Conservation (phyloP, 2,797 vertebrate species). For the Enteromius treurensis region DNA sequence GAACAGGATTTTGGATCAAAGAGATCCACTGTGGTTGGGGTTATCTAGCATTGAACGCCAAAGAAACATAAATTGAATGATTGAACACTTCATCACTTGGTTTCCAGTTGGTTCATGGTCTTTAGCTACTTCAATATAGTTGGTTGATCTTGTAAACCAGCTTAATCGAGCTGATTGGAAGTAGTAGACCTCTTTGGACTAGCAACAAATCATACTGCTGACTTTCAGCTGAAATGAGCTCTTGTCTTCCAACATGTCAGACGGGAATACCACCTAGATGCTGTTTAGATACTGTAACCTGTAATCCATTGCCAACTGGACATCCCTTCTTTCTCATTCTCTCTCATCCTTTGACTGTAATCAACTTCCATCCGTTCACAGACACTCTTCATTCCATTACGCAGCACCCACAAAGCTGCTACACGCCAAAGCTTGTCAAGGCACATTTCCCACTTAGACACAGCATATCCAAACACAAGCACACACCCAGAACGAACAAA, state of each 20-base stretch:
- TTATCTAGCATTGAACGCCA: not conserved
- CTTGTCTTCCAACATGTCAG: not conserved
- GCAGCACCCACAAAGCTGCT: not conserved
- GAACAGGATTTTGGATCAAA: not conserved
- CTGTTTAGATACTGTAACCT: conserved; percentile 4
- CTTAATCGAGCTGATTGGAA: not conserved
- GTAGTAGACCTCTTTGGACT: not conserved
- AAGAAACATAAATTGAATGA: not conserved
- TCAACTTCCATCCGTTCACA: not conserved
- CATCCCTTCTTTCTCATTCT: not conserved
- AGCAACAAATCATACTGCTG: not conserved
- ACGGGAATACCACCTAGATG: not conserved
- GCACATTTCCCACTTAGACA: conserved; percentile 6
- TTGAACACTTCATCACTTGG: not conserved
- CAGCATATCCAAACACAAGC: conserved; percentile 27
- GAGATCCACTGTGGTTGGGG: not conserved
- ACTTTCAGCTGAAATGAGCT: not conserved
- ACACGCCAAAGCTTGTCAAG: conserved; percentile 1
- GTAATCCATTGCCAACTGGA: not conserved
- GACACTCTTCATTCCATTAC: not conserved
- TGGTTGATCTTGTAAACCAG: not conserved
- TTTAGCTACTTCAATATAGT: not conserved
- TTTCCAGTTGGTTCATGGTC: not conserved
- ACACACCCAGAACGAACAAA: conserved; percentile 30
- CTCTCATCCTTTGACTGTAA: not conserved